A percentile compares a stretch with the other conserved stretches of the same genome.
Conservation (phyloP, 2,888 invertebrate species). For the Neuroscelio doddi region DNA sequence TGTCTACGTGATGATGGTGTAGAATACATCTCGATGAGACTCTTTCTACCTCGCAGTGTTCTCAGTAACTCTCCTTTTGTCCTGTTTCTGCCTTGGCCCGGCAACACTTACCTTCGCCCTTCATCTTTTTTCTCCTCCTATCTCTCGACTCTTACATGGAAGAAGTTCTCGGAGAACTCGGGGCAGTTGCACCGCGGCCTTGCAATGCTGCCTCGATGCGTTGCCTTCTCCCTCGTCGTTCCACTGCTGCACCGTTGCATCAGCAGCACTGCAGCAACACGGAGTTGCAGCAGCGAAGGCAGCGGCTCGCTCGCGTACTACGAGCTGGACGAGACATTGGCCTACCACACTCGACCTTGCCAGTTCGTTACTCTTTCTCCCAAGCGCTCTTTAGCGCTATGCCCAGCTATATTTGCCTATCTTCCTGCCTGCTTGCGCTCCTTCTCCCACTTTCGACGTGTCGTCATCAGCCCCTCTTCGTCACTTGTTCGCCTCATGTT, state of each 20-base stretch:
- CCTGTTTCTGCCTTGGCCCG: constrained; percentile 20
- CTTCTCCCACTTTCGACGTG: constrained; percentile 10
- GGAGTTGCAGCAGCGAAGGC: constrained; percentile 25
- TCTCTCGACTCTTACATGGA: constrained; percentile 48
- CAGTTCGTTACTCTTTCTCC: constrained; percentile 70
- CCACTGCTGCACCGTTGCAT: constrained; percentile 54
- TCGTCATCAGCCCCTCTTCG: constrained; percentile 35
- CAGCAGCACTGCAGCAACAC: constrained; percentile 43
- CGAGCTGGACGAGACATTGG: constrained; percentile 69
- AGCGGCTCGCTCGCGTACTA: constrained; percentile 56
- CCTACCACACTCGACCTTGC: constrained; percentile 70
- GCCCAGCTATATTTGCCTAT: constrained; percentile 55
- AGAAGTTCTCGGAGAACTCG: constrained; percentile 51
- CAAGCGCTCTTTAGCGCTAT: constrained; percentile 61
- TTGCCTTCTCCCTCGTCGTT: constrained; percentile 41
- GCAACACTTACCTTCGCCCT: constrained; percentile 13
- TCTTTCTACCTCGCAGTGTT: constrained; percentile 42
- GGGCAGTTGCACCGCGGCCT: constrained; percentile 63
- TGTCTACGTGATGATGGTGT: constrained; percentile 50
- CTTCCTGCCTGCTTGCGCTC: constrained; percentile 40
- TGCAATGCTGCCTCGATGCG: constrained; percentile 68
- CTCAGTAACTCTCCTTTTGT: constrained; percentile 29
- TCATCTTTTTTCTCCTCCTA: constrained; percentile 40
- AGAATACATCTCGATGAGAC: constrained; percentile 37
- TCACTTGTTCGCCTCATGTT: constrained; percentile 39